These are phyloP conservation scores for Chlorodrepanis virens DNA, from an alignment of 2,113 vertebrate genomes.

Conservation along the genomic window DNA sequence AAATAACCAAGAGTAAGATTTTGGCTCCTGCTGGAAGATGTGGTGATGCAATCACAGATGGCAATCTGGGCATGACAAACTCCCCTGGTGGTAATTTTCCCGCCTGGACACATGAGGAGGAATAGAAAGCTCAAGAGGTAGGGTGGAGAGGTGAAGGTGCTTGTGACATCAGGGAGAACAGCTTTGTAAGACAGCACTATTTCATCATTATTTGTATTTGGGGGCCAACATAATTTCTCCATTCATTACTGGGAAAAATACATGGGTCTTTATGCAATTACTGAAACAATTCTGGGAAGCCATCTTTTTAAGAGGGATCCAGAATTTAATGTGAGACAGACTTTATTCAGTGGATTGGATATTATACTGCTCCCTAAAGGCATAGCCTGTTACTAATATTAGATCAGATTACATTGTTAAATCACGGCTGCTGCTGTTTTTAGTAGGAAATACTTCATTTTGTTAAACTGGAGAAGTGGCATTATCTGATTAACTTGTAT, in stretches of 20 bases:
- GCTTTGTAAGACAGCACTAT: not conserved
- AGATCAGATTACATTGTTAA: conserved; percentile 52
- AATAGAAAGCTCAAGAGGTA: not conserved
- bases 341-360: not conserved
- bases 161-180: not conserved
- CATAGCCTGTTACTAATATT: conserved; percentile 38
- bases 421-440: conserved; percentile 10
- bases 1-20: not conserved
- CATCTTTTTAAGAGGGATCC: conserved; percentile 4
- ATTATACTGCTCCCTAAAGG: conserved; percentile 16
- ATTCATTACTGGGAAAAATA: not conserved
- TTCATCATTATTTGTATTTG: not conserved
- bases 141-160: not conserved
- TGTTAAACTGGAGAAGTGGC: not conserved
- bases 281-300: conserved; percentile 28
- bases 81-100: not conserved
- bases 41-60: not conserved
- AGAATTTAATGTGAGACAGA: not conserved
- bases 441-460: conserved; percentile 36
- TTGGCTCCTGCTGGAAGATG: not conserved
- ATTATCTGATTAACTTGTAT: not conserved
- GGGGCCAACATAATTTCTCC: not conserved
- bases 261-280: not conserved
- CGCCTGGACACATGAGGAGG: not conserved
- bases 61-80: not conserved